Conservation (phyloP, 2,888 invertebrate genomes). For the Theretra japonica region DNA sequence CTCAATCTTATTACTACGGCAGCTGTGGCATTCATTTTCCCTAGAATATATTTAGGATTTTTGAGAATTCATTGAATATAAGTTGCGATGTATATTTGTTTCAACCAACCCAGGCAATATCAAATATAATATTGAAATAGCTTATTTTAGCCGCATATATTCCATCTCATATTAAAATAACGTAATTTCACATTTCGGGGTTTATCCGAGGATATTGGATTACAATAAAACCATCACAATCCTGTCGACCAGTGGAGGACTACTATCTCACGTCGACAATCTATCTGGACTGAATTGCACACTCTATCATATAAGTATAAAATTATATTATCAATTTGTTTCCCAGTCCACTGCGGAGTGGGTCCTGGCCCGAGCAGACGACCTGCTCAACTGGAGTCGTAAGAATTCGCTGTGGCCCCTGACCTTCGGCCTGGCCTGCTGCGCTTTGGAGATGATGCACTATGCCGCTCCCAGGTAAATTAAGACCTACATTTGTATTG, state of each 20-base stretch:
- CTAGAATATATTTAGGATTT: not conserved
- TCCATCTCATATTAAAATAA: too few relatives aligned
- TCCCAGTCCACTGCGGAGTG: slow-evolving; percentile 88
- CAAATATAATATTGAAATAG: too few relatives aligned
- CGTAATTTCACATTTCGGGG: too few relatives aligned
- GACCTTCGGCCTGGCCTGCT: slow-evolving; percentile 99
- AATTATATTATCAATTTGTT: not conserved
- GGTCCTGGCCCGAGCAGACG: slow-evolving; percentile 95
- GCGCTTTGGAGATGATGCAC: slow-evolving; percentile 99
- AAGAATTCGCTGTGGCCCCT: slow-evolving; percentile 98
- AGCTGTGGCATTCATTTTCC: not conserved
- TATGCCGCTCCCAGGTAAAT: slow-evolving; percentile 95
- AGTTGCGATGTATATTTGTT: too few relatives aligned
- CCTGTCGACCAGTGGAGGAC: too few relatives aligned
- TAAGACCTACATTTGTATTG: not conserved
- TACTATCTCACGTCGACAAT: too few relatives aligned
- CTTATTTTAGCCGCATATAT: too few relatives aligned
- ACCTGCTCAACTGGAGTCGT: slow-evolving; percentile 96
- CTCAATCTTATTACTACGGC: slow-evolving; percentile 6
- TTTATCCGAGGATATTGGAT: too few relatives aligned
- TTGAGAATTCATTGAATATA: not conserved
- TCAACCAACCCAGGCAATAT: too few relatives aligned
- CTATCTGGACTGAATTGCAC: too few relatives aligned
- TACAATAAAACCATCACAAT: too few relatives aligned
- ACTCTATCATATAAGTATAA: not conserved